These are phyloP conservation scores for Zaprionus nigranus DNA, from an alignment of 1,140 invertebrate species.

Conservation along the genomic window DNA sequence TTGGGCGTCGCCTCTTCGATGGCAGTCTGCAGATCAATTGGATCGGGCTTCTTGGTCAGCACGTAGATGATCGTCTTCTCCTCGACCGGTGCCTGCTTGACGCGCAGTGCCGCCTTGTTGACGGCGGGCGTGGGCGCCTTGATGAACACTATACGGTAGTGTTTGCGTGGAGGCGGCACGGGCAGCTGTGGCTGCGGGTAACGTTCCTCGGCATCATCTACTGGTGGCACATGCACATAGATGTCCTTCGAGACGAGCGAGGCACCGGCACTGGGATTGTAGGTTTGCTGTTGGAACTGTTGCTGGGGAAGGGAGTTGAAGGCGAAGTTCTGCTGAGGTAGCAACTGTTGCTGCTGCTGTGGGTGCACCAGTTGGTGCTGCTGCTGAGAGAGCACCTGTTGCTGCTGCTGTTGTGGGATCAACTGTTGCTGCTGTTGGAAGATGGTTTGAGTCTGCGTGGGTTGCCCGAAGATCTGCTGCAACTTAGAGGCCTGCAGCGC, in stretches of 20 bases:
- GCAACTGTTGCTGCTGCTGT: slow-evolving; percentile 10
- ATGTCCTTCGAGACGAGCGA: slow-evolving; percentile 78
- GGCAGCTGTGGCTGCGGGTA: slow-evolving; percentile 52
- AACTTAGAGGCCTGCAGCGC: slow-evolving; percentile 58
- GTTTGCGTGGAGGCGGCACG: slow-evolving; percentile 88
- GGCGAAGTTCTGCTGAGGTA: slow-evolving; percentile 2
- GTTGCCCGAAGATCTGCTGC: slow-evolving; percentile 36
- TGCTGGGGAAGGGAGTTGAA: slow-evolving; percentile 23
- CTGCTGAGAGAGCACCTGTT: slow-evolving; percentile 15
- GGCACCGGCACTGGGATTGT: slow-evolving; percentile 3
- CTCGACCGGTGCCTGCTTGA: slow-evolving; percentile 88
- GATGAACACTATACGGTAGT: slow-evolving; percentile 95
- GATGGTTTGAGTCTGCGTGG: slow-evolving; percentile 31
- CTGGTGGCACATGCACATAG: slow-evolving; percentile 80
- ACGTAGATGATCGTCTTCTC: slow-evolving; percentile 95
- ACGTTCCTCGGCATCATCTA: slow-evolving; percentile 61
- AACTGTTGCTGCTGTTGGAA: slow-evolving; percentile 39
- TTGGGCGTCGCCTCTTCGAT: slow-evolving; percentile 86
- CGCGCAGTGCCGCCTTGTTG: slow-evolving; percentile 87
- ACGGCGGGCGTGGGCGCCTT: slow-evolving; percentile 90
- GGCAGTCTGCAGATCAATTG: slow-evolving; percentile 85
- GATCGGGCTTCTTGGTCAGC: slow-evolving; percentile 91
- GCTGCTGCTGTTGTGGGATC: slow-evolving; percentile 20
- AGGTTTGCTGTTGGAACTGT: slow-evolving; percentile 22
- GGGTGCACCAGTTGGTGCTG: slow-evolving; percentile 16